Conservation (phyloP, 92 coral and sea anemone genomes). For the Nematostella vectensis region DNA sequence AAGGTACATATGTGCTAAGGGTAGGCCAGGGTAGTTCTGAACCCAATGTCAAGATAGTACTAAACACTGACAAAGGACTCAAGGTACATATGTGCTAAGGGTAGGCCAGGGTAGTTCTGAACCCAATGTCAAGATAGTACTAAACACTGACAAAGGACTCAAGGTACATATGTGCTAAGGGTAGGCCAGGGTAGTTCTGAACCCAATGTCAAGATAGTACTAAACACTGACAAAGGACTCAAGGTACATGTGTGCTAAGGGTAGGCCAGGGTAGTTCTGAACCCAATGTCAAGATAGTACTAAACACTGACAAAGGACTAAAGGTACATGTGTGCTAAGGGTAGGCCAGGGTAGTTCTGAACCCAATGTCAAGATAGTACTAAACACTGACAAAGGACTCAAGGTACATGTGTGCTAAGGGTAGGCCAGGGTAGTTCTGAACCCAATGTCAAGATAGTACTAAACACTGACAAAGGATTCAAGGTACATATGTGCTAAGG, state of each 20-base stretch:
- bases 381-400: slow-evolving; percentile 75
- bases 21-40: slow-evolving; percentile 70
- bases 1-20: slow-evolving; percentile 71
- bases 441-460: slow-evolving; percentile 59
- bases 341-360: slow-evolving; percentile 46
- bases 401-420: too few species aligned
- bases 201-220: slow-evolving; percentile 59
- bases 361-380: slow-evolving; percentile 59
- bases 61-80: slow-evolving; percentile 77
- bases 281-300: slow-evolving; percentile 59
- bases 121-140: slow-evolving; percentile 61
- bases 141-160: slow-evolving; percentile 77
- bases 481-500: too few species aligned
- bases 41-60: slow-evolving; percentile 61
- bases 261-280: slow-evolving; percentile 46
- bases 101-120: slow-evolving; percentile 70
- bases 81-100: slow-evolving; percentile 71
- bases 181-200: slow-evolving; percentile 44
- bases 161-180: slow-evolving; percentile 71
- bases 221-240: slow-evolving; percentile 75
- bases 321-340: too few species aligned
- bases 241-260: too few species aligned
- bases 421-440: slow-evolving; percentile 46
- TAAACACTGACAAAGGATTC: slow-evolving; percentile 75
- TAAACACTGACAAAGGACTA: slow-evolving; percentile 75